A percentile compares a stretch with the other conserved stretches of the same genome.
Conservation (phyloP, 2,797 vertebrate species). For the Austrolebias charrua region DNA sequence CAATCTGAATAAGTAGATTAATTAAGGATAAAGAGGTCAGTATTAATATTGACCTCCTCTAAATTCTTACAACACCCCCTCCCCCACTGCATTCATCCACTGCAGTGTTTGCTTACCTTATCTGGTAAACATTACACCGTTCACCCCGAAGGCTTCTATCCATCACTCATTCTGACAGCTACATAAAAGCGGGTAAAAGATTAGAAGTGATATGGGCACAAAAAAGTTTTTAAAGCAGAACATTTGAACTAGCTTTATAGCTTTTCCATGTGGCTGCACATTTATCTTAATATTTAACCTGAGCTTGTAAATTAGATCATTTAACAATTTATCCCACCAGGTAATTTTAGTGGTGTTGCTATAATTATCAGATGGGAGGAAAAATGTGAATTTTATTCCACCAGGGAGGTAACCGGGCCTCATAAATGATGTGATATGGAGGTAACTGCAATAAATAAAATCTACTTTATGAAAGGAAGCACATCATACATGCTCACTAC, state of each 20-base stretch:
- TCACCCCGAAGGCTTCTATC: slow-evolving; percentile 45
- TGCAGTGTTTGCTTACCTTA: slow-evolving; percentile 69
- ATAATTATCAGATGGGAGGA: slow-evolving; percentile 25
- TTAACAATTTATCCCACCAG: slow-evolving; percentile 29
- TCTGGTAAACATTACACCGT: slow-evolving; percentile 69
- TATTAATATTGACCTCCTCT: too few species aligned
- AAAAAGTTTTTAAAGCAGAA: slow-evolving; percentile 17
- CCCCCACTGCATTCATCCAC: slow-evolving; percentile 19
- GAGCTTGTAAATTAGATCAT: slow-evolving; percentile 23
- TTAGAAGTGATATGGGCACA: slow-evolving; percentile 21
- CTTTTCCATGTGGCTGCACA: background rate
- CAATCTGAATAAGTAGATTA: too few species aligned
- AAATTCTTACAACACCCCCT: slow-evolving; percentile 16
- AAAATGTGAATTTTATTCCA: slow-evolving; percentile 62
- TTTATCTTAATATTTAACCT: background rate
- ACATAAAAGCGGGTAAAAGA: slow-evolving; percentile 58
- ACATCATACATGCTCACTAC: slow-evolving; percentile 48
- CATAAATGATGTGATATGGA: slow-evolving; percentile 71
- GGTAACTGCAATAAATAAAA: slow-evolving; percentile 59
- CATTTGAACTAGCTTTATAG: slow-evolving; percentile 1
- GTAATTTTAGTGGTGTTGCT: slow-evolving; percentile 29
- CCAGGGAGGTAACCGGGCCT: slow-evolving; percentile 12
- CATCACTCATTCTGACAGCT: slow-evolving; percentile 57
- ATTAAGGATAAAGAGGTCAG: too few species aligned
- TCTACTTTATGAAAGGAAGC: slow-evolving; percentile 43